A percentile compares a stretch with the other conserved stretches of the same genome.
phyloP scores from a whole-genome alignment of 2,888 invertebrate species.

The Lamproptera curius region DNA sequence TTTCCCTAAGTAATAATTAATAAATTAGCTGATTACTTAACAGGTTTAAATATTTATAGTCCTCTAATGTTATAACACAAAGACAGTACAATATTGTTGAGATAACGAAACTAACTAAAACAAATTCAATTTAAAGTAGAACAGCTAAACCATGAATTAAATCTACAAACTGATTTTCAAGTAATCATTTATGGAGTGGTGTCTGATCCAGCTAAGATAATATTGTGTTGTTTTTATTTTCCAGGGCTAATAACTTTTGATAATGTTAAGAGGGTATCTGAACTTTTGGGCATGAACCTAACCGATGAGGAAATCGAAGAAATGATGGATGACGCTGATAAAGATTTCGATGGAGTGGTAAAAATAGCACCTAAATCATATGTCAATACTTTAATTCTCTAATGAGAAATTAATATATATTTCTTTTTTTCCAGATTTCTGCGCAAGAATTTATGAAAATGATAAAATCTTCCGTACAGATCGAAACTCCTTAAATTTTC shows the following conservation, averaged over 20 bases:
- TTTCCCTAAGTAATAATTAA: too few species aligned
- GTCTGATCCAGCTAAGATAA: too few species aligned
- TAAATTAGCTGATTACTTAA: too few species aligned
- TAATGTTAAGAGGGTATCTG: slow-evolving; percentile 55
- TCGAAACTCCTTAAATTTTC: slow-evolving; percentile 52
- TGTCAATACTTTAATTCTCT: not conserved
- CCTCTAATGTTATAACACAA: too few species aligned
- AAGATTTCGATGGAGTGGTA: slow-evolving; percentile 61
- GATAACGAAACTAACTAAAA: too few species aligned
- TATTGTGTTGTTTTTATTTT: not conserved
- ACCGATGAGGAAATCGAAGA: slow-evolving; percentile 71
- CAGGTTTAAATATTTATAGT: too few species aligned
- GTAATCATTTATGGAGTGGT: too few species aligned
- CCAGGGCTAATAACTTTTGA: slow-evolving; percentile 61
- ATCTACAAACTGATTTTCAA: too few species aligned
- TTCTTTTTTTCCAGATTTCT: slow-evolving; percentile 48
- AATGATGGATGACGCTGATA: slow-evolving; percentile 71
- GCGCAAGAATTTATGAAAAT: slow-evolving; percentile 66
- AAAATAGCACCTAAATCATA: slow-evolving; percentile 26
- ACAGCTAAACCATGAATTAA: too few species aligned
- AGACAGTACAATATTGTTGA: too few species aligned
- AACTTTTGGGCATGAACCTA: slow-evolving; percentile 49
- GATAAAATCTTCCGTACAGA: slow-evolving; percentile 59
- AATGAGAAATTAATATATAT: not conserved
- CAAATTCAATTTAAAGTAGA: too few species aligned